A percentile compares a stretch with the other conserved stretches of the same genome.
Evolutionary conservation across 2,113 vertebrate genomes (phyloP).

Genomic region (Clarias magur): DNA sequence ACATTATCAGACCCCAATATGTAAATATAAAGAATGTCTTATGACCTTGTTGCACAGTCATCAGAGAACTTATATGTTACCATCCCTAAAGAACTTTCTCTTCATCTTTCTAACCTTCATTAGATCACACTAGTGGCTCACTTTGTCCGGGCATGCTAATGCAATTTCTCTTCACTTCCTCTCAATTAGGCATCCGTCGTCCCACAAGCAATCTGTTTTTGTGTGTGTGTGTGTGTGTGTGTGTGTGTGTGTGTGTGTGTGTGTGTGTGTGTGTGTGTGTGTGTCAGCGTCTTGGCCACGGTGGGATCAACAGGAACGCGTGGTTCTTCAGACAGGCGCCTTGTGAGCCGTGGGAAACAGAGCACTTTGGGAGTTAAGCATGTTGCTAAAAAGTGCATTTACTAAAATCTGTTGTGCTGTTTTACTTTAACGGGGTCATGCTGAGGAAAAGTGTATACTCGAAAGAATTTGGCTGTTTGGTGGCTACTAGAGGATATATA

Average conservation of each 20-base stretch:
- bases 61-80: constrained; percentile 31
- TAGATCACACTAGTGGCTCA: constrained; percentile 46
- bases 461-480: background rate
- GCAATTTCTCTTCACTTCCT: constrained; percentile 51
- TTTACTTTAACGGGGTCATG: background rate
- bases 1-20: background rate
- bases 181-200: constrained; percentile 57
- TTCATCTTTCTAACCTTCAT: constrained; percentile 42
- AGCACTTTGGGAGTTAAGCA: constrained; percentile 44
- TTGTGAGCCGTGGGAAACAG: constrained; percentile 14
- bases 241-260: constrained; percentile 1
- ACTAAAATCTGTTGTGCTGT: background rate
- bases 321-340: background rate
- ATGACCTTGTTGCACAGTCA: background rate
- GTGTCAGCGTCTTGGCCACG: background rate
- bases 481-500: background rate
- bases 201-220: constrained; percentile 35
- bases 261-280: background rate
- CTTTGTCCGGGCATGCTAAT: constrained; percentile 52
- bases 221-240: constrained; percentile 3
- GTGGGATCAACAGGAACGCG: constrained; percentile 53
- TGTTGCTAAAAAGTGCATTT: background rate
- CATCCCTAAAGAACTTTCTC: constrained; percentile 32
- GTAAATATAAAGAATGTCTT: background rate
- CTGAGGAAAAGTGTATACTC: background rate